Percentiles rank a stretch among this genome's conserved stretches.
These are phyloP conservation scores for Crocallis elinguaria DNA, from an alignment of 2,888 invertebrate genomes.

Conservation along the genomic window DNA sequence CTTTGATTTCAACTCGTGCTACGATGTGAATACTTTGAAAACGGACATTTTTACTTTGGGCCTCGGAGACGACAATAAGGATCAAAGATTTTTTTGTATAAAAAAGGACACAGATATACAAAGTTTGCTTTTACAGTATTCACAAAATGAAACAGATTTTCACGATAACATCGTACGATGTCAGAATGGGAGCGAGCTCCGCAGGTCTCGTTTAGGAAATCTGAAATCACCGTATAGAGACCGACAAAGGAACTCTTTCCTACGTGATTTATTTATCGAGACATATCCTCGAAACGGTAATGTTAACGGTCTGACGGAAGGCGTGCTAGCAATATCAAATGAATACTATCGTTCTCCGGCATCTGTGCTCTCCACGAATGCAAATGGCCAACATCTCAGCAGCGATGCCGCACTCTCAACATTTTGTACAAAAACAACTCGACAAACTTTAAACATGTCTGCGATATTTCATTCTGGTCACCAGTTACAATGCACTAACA, in stretches of 20 bases:
- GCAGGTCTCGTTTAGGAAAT: conserved; percentile 60
- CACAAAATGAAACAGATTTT: conserved; percentile 47
- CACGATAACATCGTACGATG: conserved; percentile 50
- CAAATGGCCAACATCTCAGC: conserved; percentile 67
- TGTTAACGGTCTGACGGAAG: conserved; percentile 71
- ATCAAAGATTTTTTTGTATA: conserved; percentile 52
- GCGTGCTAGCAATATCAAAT: conserved; percentile 78
- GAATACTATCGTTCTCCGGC: conserved; percentile 69
- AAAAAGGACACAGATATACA: conserved; percentile 50
- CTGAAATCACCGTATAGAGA: conserved; percentile 59
- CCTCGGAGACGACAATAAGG: conserved; percentile 38
- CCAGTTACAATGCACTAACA: conserved; percentile 38
- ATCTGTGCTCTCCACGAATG: conserved; percentile 74
- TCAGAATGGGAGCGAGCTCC: conserved; percentile 54
- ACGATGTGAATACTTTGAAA: conserved; percentile 34
- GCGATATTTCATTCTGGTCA: conserved; percentile 41
- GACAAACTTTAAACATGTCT: conserved; percentile 45
- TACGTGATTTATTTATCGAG: conserved; percentile 80
- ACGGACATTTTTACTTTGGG: conserved; percentile 50
- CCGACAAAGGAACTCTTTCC: conserved; percentile 73
- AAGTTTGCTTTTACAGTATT: conserved; percentile 46
- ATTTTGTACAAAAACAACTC: conserved; percentile 47
- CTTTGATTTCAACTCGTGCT: conserved; percentile 28
- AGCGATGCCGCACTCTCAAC: conserved; percentile 52
- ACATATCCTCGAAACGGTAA: conserved; percentile 77